Evolutionary conservation across 2,797 vertebrate genomes (phyloP).

Genomic region (Xenentodon cancila): DNA sequence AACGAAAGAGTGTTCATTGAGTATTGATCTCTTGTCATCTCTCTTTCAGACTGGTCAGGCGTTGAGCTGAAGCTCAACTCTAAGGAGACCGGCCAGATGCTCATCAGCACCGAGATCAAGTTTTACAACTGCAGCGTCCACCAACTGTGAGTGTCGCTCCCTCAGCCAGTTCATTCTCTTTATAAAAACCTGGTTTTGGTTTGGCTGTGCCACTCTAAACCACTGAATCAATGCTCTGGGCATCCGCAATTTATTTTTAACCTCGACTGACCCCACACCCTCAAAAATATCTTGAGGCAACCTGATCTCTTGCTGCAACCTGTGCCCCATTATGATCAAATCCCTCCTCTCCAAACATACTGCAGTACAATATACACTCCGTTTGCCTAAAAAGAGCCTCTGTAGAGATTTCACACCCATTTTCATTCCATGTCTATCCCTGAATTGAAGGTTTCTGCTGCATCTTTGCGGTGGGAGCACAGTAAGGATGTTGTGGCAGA

Average conservation of each 20-base stretch:
- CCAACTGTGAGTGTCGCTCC: slow-evolving; percentile 89
- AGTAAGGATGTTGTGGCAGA: slow-evolving; percentile 18
- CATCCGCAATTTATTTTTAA: slow-evolving; percentile 54
- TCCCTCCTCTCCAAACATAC: slow-evolving; percentile 33
- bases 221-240: slow-evolving; percentile 48
- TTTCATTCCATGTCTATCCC: slow-evolving; percentile 49
- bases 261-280: slow-evolving; percentile 25
- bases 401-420: slow-evolving; percentile 52
- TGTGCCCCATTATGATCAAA: slow-evolving; percentile 30
- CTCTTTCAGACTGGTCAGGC: slow-evolving; percentile 91
- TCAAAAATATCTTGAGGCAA: slow-evolving; percentile 62
- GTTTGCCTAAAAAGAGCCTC: slow-evolving; percentile 42
- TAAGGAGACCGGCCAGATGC: slow-evolving; percentile 92
- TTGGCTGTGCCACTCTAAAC: slow-evolving; percentile 16
- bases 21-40: slow-evolving; percentile 10
- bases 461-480: slow-evolving; percentile 35
- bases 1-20: background rate
- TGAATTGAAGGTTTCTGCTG: slow-evolving; percentile 36
- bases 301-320: slow-evolving; percentile 48
- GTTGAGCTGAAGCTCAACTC: slow-evolving; percentile 94
- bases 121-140: slow-evolving; percentile 99
- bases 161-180: slow-evolving; percentile 24
- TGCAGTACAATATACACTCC: slow-evolving; percentile 18
- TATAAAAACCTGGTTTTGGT: slow-evolving; percentile 16
- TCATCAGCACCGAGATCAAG: slow-evolving; percentile 98